Conservation (phyloP, 1,140 invertebrate genomes). For the Eurosta solidaginis region DNA sequence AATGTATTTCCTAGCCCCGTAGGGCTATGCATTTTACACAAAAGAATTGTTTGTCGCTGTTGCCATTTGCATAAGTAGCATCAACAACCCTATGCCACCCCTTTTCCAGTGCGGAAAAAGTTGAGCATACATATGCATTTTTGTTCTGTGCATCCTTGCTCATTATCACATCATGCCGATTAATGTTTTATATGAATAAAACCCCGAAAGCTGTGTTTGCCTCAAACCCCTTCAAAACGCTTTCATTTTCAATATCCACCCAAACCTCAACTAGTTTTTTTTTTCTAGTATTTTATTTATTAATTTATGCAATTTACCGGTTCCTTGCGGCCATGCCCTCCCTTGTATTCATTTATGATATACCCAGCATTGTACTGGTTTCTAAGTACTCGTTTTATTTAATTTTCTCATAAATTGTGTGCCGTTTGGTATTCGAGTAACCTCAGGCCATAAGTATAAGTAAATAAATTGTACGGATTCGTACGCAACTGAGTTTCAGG, state of each 20-base stretch:
- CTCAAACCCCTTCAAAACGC: not conserved
- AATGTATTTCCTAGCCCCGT: not conserved
- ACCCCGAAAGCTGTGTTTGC: not conserved
- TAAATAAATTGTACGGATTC: not conserved
- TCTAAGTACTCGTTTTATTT: not conserved
- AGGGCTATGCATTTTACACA: constrained; percentile 3
- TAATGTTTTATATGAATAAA: not conserved
- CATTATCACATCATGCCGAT: constrained; percentile 2
- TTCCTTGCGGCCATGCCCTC: not conserved
- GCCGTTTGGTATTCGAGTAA: not conserved
- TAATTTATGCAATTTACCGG: constrained; percentile 16
- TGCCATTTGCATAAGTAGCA: not conserved
- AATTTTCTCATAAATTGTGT: constrained; percentile 26
- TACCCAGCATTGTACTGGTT: not conserved
- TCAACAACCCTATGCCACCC: constrained; percentile 10
- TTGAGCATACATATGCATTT: not conserved
- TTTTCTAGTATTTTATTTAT: constrained; percentile 14
- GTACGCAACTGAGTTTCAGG: not conserved
- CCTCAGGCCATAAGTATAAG: not conserved
- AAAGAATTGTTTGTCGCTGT: constrained; percentile 4
- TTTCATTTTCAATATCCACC: constrained; percentile 22
- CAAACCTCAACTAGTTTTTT: constrained; percentile 1
- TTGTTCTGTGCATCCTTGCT: not conserved
- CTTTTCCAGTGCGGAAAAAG: not conserved
- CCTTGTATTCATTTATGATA: not conserved